Conservation (phyloP, 2,113 vertebrate species). For the Pseudorectes ferrugineus region DNA sequence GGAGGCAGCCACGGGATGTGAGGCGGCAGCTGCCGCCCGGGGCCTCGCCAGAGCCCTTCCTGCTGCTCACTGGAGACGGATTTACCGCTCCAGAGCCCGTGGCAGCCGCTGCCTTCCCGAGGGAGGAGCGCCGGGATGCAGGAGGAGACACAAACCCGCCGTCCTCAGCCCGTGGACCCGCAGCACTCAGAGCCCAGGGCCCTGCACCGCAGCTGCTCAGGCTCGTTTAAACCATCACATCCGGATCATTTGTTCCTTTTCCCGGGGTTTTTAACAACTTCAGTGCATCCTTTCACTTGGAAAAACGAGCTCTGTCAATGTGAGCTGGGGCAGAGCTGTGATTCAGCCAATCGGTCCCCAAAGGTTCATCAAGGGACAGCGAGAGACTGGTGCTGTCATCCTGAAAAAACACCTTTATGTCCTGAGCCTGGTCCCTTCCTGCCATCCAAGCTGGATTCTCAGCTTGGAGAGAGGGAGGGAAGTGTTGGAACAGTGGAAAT, state of each 20-base stretch:
- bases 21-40: neutral
- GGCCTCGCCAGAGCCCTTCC: neutral
- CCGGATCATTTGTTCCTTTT: neutral
- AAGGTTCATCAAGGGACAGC: rapidly evolving
- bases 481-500: neutral
- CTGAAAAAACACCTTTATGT: neutral
- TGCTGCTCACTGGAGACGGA: rapidly evolving
- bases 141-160: neutral
- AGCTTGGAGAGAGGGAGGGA: neutral
- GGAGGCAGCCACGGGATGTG: neutral
- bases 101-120: neutral
- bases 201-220: neutral
- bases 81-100: neutral
- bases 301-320: neutral
- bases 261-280: neutral
- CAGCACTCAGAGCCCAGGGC: neutral
- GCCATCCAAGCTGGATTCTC: neutral
- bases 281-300: neutral
- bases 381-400: neutral
- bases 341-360: neutral
- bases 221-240: neutral
- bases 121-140: rapidly evolving
- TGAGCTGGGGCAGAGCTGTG: neutral
- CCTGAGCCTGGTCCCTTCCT: neutral
- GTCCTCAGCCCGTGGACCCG: rapidly evolving